Evolutionary conservation across 2,113 vertebrate genomes (phyloP).

Genomic region (Caretta caretta): DNA sequence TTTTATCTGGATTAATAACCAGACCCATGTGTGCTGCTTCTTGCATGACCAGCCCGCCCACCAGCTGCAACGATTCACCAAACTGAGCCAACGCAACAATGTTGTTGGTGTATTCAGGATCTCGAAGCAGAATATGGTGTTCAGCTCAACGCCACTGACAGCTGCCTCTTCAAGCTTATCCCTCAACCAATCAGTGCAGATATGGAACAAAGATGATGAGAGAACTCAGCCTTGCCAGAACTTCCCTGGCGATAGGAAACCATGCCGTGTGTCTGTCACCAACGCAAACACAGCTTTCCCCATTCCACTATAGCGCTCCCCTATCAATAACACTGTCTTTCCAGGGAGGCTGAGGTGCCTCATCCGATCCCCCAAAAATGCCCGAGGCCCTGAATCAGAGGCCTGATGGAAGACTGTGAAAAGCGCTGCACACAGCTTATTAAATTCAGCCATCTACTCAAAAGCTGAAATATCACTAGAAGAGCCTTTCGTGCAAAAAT

Average conservation of each 20-base stretch:
- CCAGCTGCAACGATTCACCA: not conserved
- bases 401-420: not conserved
- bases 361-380: not conserved
- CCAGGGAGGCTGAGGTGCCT: not conserved
- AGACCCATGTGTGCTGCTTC: not conserved
- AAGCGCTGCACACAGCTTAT: not conserved
- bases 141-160: too few relatives aligned
- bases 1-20: not conserved
- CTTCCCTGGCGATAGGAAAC: not conserved
- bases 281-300: not conserved
- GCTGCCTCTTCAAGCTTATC: not conserved
- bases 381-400: not conserved
- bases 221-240: not conserved
- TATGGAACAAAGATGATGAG: not conserved
- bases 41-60: not conserved
- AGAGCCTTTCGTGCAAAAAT: not conserved
- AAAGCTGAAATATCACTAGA: not conserved
- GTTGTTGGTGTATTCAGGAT: not conserved
- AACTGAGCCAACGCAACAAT: not conserved
- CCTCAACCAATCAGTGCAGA: not conserved
- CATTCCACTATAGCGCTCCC: not conserved
- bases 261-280: not conserved
- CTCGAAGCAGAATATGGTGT: not conserved
- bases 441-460: not conserved
- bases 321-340: not conserved